Percentiles rank a stretch among this genome's conserved stretches.
Evolutionary conservation across 2,113 vertebrate species (phyloP).

Genomic region (Lophochroa leadbeateri): DNA sequence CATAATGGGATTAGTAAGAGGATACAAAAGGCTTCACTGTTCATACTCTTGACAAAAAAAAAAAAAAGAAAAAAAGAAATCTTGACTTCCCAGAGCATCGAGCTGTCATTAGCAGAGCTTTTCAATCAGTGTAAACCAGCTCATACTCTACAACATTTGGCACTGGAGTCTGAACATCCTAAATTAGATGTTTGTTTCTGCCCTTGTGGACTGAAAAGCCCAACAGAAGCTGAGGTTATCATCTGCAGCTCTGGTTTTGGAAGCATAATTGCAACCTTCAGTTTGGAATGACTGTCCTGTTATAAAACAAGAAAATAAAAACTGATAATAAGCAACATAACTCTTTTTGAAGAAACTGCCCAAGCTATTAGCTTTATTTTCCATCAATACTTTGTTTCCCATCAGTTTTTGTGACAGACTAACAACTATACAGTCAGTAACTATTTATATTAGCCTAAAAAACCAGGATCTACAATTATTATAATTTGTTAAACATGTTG

Average conservation of each 20-base stretch:
- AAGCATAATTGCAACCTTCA: slow-evolving; percentile 11
- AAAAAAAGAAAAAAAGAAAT: neutral
- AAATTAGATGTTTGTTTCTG: slow-evolving; percentile 1
- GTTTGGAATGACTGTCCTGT: neutral
- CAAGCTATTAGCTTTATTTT: neutral
- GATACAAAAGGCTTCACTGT: neutral
- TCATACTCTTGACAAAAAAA: neutral
- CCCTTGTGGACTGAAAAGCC: neutral
- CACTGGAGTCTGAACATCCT: neutral
- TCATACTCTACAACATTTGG: slow-evolving; percentile 2
- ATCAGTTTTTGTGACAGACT: neutral
- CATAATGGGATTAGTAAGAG: neutral
- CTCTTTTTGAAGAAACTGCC: neutral
- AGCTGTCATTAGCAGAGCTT: slow-evolving; percentile 10
- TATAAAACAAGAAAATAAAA: slow-evolving; percentile 30
- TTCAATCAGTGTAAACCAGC: slow-evolving; percentile 19
- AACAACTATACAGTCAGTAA: neutral
- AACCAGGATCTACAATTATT: neutral
- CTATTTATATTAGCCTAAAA: neutral
- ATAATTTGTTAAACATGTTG: neutral
- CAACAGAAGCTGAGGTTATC: neutral
- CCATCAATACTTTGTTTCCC: neutral
- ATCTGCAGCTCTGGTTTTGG: slow-evolving; percentile 27
- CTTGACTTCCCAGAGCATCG: neutral
- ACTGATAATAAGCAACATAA: neutral